These are phyloP conservation scores for Bujurquina vittata DNA, from an alignment of 2,113 vertebrate species.

Conservation along the genomic window DNA sequence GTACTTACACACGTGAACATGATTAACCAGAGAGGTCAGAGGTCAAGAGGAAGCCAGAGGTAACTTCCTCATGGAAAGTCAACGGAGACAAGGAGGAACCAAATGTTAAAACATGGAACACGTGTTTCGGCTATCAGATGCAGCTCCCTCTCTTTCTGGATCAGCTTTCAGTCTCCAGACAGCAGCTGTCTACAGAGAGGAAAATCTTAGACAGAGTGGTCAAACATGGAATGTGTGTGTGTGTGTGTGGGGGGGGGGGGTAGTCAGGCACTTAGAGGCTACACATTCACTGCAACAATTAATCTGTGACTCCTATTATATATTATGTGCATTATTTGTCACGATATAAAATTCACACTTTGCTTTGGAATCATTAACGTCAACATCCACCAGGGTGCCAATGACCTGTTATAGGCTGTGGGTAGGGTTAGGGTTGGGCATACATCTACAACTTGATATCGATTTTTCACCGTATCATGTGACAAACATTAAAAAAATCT, in stretches of 20 bases:
- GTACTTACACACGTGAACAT: constrained; percentile 23
- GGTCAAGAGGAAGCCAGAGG: constrained; percentile 48
- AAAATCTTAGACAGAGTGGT: constrained; percentile 51
- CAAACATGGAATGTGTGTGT: constrained; percentile 57
- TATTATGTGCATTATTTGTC: background rate
- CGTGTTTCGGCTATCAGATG: constrained; percentile 71
- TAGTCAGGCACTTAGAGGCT: constrained; percentile 38
- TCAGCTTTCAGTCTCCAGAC: constrained; percentile 73
- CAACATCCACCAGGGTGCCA: too few species aligned
- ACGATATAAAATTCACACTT: background rate
- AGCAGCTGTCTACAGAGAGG: constrained; percentile 68
- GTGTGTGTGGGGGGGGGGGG: constrained; percentile 34
- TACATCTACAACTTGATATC: too few species aligned
- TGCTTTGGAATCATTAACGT: background rate
- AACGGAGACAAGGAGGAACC: constrained; percentile 38
- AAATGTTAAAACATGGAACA: constrained; percentile 68
- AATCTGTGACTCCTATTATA: background rate
- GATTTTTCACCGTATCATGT: too few species aligned
- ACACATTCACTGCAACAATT: constrained; percentile 12
- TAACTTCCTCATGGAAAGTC: constrained; percentile 39
- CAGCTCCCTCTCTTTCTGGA: constrained; percentile 42
- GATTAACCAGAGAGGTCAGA: constrained; percentile 40
- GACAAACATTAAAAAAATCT: too few species aligned
- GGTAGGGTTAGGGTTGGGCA: too few species aligned
- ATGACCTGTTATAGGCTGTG: too few species aligned